Percentiles rank a stretch among this genome's conserved stretches.
These are phyloP conservation scores for Peromyscus nudipes DNA, from an alignment of 2,797 vertebrate species.

Conservation along the genomic window DNA sequence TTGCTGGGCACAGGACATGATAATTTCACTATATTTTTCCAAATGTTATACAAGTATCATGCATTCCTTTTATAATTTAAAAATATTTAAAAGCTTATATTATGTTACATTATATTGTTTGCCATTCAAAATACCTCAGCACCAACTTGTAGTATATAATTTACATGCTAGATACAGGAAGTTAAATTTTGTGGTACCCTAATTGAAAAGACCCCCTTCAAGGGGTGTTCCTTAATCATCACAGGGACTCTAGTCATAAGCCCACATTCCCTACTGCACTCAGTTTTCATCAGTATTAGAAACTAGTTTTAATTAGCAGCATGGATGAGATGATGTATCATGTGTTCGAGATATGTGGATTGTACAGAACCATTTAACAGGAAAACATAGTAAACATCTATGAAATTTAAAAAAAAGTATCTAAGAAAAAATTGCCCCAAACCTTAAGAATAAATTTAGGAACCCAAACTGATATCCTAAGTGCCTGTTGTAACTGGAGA, in stretches of 20 bases:
- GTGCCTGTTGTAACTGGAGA: not conserved
- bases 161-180: not conserved
- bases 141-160: not conserved
- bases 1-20: not conserved
- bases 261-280: not conserved
- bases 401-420: not conserved
- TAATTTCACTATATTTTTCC: not conserved
- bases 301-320: conserved; percentile 40
- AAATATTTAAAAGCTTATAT: conserved; percentile 21
- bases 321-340: not conserved
- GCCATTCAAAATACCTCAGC: not conserved
- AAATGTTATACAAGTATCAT: not conserved
- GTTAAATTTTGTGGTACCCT: not conserved
- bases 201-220: not conserved
- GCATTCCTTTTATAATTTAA: not conserved
- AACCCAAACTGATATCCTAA: not conserved
- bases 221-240: not conserved
- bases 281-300: not conserved
- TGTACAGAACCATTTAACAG: not conserved
- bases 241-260: not conserved
- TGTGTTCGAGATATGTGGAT: not conserved
- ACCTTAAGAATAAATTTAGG: not conserved
- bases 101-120: not conserved
- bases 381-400: not conserved
- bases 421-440: not conserved